Evolutionary conservation across 1,140 invertebrate genomes (phyloP).

Genomic region (Aphidius ervi): DNA sequence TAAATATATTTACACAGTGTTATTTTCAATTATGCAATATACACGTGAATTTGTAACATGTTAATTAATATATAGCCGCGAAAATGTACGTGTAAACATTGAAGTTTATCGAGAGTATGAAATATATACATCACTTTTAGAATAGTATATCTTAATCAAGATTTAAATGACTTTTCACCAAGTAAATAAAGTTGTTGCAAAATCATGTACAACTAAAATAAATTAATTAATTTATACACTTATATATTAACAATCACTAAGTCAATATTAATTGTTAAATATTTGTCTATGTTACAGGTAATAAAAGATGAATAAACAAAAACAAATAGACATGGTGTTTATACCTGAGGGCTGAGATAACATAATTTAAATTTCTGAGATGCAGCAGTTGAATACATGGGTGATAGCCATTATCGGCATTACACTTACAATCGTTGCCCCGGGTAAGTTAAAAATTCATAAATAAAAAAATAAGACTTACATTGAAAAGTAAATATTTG

Average conservation of each 20-base stretch:
- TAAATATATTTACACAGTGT: too few relatives aligned
- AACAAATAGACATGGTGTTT: constrained; percentile 10
- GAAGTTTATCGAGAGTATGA: constrained; percentile 6
- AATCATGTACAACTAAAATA: constrained; percentile 7
- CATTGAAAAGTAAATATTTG: too few relatives aligned
- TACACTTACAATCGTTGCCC: constrained; percentile 10
- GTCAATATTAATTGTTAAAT: constrained; percentile 1
- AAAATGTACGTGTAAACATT: constrained; percentile 4
- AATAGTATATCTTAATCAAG: not conserved
- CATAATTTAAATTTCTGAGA: constrained; percentile 16
- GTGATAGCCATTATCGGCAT: constrained; percentile 18
- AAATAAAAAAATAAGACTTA: too few relatives aligned
- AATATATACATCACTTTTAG: not conserved
- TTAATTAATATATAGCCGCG: constrained; percentile 12
- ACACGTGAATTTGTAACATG: not conserved
- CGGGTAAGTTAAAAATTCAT: constrained; percentile 16
- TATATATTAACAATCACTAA: too few relatives aligned
- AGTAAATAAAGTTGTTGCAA: constrained; percentile 6
- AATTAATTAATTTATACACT: not conserved
- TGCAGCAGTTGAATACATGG: constrained; percentile 15
- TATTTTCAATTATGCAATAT: too few relatives aligned
- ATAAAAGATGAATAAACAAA: not conserved
- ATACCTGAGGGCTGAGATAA: constrained; percentile 13
- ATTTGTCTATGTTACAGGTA: constrained; percentile 3
- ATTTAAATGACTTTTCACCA: constrained; percentile 8